A percentile compares a stretch with the other conserved stretches of the same genome.
These are phyloP conservation scores for Harlomillsia oculata DNA, from an alignment of 1,140 invertebrate genomes.

Conservation along the genomic window DNA sequence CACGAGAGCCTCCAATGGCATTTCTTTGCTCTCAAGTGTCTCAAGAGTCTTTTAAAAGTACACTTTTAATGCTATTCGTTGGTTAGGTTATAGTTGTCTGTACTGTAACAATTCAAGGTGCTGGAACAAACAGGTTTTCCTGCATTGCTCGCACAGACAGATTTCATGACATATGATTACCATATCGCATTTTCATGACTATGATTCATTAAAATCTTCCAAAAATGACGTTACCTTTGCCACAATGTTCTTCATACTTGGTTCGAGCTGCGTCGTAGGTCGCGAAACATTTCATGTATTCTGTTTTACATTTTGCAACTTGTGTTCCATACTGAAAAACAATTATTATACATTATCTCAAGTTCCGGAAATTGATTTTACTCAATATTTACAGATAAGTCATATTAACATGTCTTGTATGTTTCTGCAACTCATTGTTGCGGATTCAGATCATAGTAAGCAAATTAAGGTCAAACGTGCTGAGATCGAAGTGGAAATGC, in stretches of 20 bases:
- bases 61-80: no score
- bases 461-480: background rate
- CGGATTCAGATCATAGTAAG: background rate
- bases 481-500: background rate
- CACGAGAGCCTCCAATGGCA: background rate
- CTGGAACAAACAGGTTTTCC: no score
- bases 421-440: background rate
- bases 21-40: background rate
- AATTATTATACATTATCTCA: background rate
- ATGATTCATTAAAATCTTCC: background rate
- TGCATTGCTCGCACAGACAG: no score
- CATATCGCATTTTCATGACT: background rate
- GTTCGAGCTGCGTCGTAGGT: constrained; percentile 28
- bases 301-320: constrained; percentile 21
- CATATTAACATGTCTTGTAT: background rate
- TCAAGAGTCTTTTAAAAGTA: no score
- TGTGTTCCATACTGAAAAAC: constrained; percentile 17
- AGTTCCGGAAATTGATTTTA: no score
- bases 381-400: no score
- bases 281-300: constrained; percentile 25
- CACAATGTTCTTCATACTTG: constrained; percentile 34
- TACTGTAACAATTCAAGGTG: no score
- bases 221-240: constrained; percentile 18
- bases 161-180: no score
- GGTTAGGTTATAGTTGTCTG: no score